Conservation (phyloP, 2,888 invertebrate genomes). For the Tinea trinotella region DNA sequence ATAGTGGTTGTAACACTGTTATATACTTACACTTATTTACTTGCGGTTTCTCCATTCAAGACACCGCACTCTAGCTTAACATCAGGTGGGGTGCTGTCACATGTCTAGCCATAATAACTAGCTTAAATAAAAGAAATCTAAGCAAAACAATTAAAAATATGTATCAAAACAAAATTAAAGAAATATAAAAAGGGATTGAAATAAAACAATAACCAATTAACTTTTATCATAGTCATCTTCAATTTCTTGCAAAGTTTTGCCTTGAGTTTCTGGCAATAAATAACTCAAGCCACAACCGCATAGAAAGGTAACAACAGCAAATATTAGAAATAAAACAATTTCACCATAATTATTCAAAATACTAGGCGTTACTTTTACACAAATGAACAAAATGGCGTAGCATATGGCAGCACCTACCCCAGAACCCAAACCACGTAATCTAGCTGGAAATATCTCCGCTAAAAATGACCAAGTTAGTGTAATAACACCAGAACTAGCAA, state of each 20-base stretch:
- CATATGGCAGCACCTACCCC: conserved; percentile 35
- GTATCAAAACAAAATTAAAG: background rate
- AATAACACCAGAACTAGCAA: conserved; percentile 29
- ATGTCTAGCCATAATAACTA: too few species aligned
- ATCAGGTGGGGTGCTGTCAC: too few species aligned
- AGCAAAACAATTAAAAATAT: too few species aligned
- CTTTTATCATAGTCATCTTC: conserved; percentile 47
- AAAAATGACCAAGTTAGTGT: conserved; percentile 40
- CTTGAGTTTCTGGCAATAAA: conserved; percentile 44
- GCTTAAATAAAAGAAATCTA: too few species aligned
- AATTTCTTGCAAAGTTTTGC: conserved; percentile 79
- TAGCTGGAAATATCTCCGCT: conserved; percentile 39
- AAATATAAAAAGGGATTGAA: too few species aligned
- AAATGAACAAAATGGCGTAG: conserved; percentile 34
- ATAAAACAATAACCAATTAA: background rate
- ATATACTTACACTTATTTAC: too few species aligned
- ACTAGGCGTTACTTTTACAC: conserved; percentile 37
- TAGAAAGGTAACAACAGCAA: conserved; percentile 30
- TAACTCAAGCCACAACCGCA: conserved; percentile 31
- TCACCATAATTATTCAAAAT: conserved; percentile 32
- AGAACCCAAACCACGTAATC: conserved; percentile 40
- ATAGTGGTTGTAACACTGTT: too few species aligned
- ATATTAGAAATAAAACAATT: conserved; percentile 31
- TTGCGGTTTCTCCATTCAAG: too few species aligned
- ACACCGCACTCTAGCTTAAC: too few species aligned